Evolutionary conservation across 1,140 invertebrate species (phyloP).

Genomic region (Caenorhabditis latens): DNA sequence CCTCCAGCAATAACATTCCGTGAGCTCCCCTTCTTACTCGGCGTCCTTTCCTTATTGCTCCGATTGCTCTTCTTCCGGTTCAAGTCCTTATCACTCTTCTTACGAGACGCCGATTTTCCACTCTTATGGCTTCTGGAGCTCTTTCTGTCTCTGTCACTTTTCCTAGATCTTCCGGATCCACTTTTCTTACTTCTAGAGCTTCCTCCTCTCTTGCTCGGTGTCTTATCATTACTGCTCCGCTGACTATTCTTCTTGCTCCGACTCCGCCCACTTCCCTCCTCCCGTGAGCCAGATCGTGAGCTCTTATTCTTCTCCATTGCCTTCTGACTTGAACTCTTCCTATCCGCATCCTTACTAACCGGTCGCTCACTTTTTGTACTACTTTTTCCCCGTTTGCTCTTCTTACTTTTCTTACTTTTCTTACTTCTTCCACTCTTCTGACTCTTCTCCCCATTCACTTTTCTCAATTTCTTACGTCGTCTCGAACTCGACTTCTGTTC

Average conservation of each 20-base stretch:
- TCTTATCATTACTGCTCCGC: too few species aligned
- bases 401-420: not conserved
- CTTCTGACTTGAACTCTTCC: too few species aligned
- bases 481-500: not conserved
- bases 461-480: constrained; percentile 33
- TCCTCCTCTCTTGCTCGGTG: too few species aligned
- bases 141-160: not conserved
- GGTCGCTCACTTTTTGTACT: not conserved
- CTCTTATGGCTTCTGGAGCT: not conserved
- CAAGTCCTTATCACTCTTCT: too few species aligned
- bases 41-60: not conserved
- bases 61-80: too few species aligned
- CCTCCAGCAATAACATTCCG: not conserved
- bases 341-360: too few species aligned
- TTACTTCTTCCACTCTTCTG: not conserved
- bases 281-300: too few species aligned
- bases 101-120: too few species aligned
- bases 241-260: not conserved
- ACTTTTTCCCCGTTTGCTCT: not conserved
- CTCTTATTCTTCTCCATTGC: too few species aligned
- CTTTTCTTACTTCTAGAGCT: not conserved
- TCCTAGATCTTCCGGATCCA: not conserved
- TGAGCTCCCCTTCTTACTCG: not conserved
- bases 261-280: not conserved
- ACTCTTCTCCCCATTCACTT: not conserved